Conservation (phyloP, 92 coral and sea anemone genomes). For the Phymanthus crucifer region DNA sequence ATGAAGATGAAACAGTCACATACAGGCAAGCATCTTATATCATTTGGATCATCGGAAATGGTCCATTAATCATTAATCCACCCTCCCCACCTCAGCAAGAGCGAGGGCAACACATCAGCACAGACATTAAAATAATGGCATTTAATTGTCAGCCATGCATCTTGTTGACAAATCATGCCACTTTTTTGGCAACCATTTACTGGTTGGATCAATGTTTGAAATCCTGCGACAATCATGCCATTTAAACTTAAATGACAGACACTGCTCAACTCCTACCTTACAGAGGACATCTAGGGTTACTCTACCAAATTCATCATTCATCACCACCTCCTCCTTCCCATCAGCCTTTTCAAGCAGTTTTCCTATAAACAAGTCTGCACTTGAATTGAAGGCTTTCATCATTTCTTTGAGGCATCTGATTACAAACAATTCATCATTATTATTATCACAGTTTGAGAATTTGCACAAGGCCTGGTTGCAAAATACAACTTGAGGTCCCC, state of each 20-base stretch:
- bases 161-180: too few relatives aligned
- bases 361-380: slow-evolving; percentile 59
- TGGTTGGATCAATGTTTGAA: too few relatives aligned
- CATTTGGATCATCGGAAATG: not conserved
- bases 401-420: slow-evolving; percentile 64
- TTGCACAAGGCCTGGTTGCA: too few relatives aligned
- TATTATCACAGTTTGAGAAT: too few relatives aligned
- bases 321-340: slow-evolving; percentile 46
- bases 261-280: slow-evolving; percentile 40
- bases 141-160: too few relatives aligned
- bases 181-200: too few relatives aligned
- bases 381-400: slow-evolving; percentile 65
- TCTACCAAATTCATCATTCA: slow-evolving; percentile 67
- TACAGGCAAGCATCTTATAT: not conserved
- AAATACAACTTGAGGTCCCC: too few relatives aligned
- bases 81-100: too few relatives aligned
- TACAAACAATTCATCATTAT: not conserved
- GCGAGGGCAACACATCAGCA: too few relatives aligned
- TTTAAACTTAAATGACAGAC: too few relatives aligned
- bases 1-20: not conserved
- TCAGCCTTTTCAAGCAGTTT: slow-evolving; percentile 61
- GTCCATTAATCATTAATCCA: not conserved
- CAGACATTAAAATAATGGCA: too few relatives aligned
- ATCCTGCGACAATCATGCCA: too few relatives aligned
- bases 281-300: slow-evolving; percentile 80